Evolutionary conservation across 2,797 vertebrate species (phyloP).

Genomic region (Eupleurogrammus muticus): DNA sequence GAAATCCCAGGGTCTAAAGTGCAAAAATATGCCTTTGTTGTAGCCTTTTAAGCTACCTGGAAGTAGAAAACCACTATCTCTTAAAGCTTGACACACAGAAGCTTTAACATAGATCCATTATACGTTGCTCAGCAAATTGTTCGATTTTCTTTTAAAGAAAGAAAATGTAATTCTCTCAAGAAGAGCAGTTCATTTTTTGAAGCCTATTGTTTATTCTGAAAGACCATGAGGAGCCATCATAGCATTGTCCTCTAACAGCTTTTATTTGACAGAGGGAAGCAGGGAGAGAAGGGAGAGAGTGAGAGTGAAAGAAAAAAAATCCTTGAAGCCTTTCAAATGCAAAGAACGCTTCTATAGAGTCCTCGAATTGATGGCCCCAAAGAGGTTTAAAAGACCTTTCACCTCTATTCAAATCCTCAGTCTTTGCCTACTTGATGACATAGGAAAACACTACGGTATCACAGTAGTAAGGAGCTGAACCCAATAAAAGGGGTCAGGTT

Average conservation of each 20-base stretch:
- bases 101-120: constrained; percentile 73
- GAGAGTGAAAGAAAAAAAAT: constrained; percentile 78
- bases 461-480: constrained; percentile 93
- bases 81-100: constrained; percentile 62
- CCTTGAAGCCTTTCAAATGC: constrained; percentile 96
- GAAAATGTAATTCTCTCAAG: constrained; percentile 91
- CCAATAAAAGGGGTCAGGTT: constrained; percentile 95
- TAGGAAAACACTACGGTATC: constrained; percentile 91
- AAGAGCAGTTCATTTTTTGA: constrained; percentile 88
- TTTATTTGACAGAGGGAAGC: constrained; percentile 89
- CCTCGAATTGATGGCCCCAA: constrained; percentile 94
- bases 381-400: constrained; percentile 94
- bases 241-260: constrained; percentile 90
- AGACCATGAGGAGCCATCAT: constrained; percentile 89
- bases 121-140: constrained; percentile 81
- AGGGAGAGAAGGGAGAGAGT: constrained; percentile 77
- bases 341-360: constrained; percentile 89
- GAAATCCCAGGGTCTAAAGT: constrained; percentile 39
- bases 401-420: constrained; percentile 89
- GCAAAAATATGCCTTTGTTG: constrained; percentile 46
- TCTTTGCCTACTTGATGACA: constrained; percentile 91
- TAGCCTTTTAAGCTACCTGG: constrained; percentile 50
- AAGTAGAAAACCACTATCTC: constrained; percentile 54
- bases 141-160: constrained; percentile 83
- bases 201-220: constrained; percentile 91